Percentiles rank a stretch among this genome's conserved stretches.
These are phyloP conservation scores for cattle (Bos taurus) DNA, from an alignment of 2,113 vertebrate genomes.

Conservation along the genomic window DNA sequence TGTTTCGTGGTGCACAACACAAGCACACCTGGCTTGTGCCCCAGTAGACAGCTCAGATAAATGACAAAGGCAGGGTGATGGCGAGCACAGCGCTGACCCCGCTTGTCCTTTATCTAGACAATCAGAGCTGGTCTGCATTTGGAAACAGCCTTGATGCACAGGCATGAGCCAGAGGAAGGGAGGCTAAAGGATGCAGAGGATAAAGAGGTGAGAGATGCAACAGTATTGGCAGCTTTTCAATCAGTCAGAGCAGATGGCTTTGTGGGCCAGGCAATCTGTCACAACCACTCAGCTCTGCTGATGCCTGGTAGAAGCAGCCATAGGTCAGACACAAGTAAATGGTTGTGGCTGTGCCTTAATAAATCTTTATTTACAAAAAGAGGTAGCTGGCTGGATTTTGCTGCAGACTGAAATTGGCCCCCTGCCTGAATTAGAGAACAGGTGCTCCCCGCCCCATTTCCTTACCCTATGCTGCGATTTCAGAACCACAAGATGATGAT, in stretches of 20 bases:
- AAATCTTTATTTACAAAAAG: background rate
- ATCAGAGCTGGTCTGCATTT: background rate
- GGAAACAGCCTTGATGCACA: background rate
- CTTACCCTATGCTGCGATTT: background rate
- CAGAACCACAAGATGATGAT: background rate
- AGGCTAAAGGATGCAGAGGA: background rate
- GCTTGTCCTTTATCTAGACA: background rate
- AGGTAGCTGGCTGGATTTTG: background rate
- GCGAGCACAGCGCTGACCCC: background rate
- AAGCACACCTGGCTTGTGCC: background rate
- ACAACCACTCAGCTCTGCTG: background rate
- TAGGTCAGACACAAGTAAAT: background rate
- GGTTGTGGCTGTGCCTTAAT: background rate
- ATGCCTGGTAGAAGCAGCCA: background rate
- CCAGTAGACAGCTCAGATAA: background rate
- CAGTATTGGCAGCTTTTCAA: background rate
- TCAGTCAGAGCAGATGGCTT: background rate
- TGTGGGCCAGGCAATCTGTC: background rate
- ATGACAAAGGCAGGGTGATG: background rate
- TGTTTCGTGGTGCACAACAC: background rate
- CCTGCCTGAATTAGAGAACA: background rate
- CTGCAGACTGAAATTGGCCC: background rate
- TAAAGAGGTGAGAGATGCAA: background rate
- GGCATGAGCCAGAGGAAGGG: background rate
- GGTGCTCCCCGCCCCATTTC: rapidly evolving